Percentiles rank a stretch among this genome's conserved stretches.
These are phyloP conservation scores for Zaprionus ornatus DNA, from an alignment of 1,140 invertebrate species.

Conservation along the genomic window DNA sequence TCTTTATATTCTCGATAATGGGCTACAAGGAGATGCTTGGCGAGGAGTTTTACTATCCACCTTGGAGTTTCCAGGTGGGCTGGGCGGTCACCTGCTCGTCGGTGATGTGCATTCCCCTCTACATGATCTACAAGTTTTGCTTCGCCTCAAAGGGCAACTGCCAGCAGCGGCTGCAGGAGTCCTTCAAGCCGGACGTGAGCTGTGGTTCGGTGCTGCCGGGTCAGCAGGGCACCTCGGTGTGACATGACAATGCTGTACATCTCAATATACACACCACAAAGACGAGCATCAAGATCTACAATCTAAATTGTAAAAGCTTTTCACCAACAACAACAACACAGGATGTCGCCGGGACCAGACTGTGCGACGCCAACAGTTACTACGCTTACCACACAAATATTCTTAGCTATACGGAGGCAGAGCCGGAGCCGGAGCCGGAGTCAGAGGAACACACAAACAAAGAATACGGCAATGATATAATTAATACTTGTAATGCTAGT, in stretches of 20 bases:
- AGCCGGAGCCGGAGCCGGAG: not conserved
- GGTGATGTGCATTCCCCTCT: slow-evolving; percentile 94
- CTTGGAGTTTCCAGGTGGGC: slow-evolving; percentile 95
- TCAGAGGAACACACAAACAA: slow-evolving; percentile 16
- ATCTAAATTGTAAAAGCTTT: slow-evolving; percentile 70
- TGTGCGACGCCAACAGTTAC: slow-evolving; percentile 63
- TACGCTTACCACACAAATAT: slow-evolving; percentile 77
- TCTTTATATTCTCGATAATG: slow-evolving; percentile 95
- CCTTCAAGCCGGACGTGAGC: slow-evolving; percentile 66
- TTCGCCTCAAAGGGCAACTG: slow-evolving; percentile 88
- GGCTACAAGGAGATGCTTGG: slow-evolving; percentile 95
- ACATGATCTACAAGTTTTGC: slow-evolving; percentile 92
- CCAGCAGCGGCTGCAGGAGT: slow-evolving; percentile 57
- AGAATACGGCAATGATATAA: slow-evolving; percentile 64
- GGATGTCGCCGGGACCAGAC: slow-evolving; percentile 11
- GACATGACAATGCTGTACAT: slow-evolving; percentile 80
- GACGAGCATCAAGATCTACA: slow-evolving; percentile 64
- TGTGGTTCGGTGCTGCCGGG: slow-evolving; percentile 77
- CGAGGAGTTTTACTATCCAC: slow-evolving; percentile 94
- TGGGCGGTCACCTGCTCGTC: slow-evolving; percentile 96
- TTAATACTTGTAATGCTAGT: slow-evolving; percentile 50
- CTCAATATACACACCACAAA: slow-evolving; percentile 68
- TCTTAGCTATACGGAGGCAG: slow-evolving; percentile 59
- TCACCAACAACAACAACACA: slow-evolving; percentile 69
- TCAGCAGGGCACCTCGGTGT: slow-evolving; percentile 83